Evolutionary conservation across 1,140 invertebrate species (phyloP).

Genomic region (Homarus americanus): DNA sequence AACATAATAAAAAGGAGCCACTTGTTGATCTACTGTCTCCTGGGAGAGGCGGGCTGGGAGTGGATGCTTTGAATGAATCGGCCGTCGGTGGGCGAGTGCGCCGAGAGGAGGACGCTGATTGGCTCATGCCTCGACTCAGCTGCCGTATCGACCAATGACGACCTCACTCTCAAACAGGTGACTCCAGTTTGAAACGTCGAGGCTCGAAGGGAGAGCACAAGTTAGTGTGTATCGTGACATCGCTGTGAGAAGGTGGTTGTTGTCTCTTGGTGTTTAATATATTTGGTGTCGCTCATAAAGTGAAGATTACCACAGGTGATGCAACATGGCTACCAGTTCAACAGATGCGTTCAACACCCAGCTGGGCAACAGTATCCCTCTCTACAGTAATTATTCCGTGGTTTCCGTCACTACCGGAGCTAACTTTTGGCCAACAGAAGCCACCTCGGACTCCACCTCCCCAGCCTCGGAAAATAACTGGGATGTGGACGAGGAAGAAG

Average conservation of each 20-base stretch:
- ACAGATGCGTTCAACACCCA: conserved; percentile 76
- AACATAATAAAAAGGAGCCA: conserved; percentile 31
- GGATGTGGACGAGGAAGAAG: conserved; percentile 77
- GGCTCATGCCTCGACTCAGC: conserved; percentile 5
- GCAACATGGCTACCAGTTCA: conserved; percentile 76
- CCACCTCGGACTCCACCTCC: conserved; percentile 67
- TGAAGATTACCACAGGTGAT: neutral
- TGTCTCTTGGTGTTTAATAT: neutral
- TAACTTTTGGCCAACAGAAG: conserved; percentile 75
- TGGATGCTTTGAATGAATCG: conserved; percentile 65
- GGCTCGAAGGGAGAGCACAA: neutral
- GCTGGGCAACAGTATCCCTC: conserved; percentile 73
- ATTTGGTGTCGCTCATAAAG: neutral
- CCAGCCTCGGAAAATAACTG: conserved; percentile 77
- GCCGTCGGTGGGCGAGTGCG: conserved; percentile 26
- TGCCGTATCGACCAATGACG: conserved; percentile 39
- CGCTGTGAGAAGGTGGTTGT: neutral
- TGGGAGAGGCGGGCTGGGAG: conserved; percentile 9
- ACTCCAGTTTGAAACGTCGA: conserved; percentile 50
- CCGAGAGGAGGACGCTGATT: neutral
- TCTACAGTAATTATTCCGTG: conserved; percentile 76
- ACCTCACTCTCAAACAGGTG: conserved; percentile 26
- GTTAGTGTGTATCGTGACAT: conserved; percentile 59
- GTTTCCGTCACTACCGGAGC: conserved; percentile 76
- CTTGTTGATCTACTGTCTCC: conserved; percentile 57